Base-by-base conservation (phyloP, 37 sponge, comb jelly and placozoan species). In the Diacarnus erythraeanus region DNA sequence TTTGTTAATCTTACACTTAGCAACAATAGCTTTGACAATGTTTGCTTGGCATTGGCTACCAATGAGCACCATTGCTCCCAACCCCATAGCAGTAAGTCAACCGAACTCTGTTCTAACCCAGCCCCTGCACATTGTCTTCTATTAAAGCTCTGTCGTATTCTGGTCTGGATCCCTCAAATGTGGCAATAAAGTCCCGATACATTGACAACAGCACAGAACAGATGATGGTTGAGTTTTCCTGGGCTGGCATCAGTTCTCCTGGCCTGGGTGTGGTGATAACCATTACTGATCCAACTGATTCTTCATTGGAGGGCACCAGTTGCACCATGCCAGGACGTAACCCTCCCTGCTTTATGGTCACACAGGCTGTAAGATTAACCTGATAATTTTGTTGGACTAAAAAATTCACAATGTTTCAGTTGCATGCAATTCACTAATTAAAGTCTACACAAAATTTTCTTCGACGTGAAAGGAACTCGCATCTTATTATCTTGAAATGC, bases 341-440 rank as follows among this genome's bases (percentile, higher is more conserved):
- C 35, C 42, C 41, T 12, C 71, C 41, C 10, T 37, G 71, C 42
- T 71, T 71, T 42, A 5, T 71, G 2, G 40, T 40, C 40, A 71
- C 39, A 22, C 20, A 41, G 21, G 35, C 71, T 41, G 71, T 71
- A 40, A 71, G 71, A 41, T 3, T 39, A 3, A 68, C 69, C 69
- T 20, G 64, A 6, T 30, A 6, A 15, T 63, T 9, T 6, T 29
- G 31, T 22, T 63, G 64, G 26, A 63, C 64, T 63, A 4, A 30
- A 6, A 6, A 63, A 12, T 29, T 66, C 35, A 34, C 25, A 29
- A 66, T 27, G n/a, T n/a, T n/a, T n/a, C n/a, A n/a, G n/a, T n/a
- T n/a, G n/a, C n/a, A n/a, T n/a, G n/a, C n/a, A n/a, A n/a, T n/a
- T 18, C 10, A 26, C 69, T 1, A 9, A 2, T 31, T 5, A 33